Evolutionary conservation across 2,113 vertebrate species (phyloP).

Genomic region (Podarcis raffonei): DNA sequence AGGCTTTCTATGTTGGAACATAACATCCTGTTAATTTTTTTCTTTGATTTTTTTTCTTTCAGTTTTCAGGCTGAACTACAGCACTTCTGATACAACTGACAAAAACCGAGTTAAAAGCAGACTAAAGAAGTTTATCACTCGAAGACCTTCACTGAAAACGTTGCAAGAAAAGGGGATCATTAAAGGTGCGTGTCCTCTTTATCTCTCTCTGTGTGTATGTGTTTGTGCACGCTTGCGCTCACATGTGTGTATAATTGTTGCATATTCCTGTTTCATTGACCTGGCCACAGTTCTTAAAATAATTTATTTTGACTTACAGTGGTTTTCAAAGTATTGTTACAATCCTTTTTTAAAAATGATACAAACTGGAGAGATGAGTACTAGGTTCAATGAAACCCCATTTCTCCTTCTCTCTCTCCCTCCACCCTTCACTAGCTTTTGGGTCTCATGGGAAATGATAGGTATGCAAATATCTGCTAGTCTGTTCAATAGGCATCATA

Average conservation of each 20-base stretch:
- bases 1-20: conserved; percentile 8
- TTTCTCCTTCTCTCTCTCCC: neutral
- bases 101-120: conserved; percentile 86
- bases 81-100: conserved; percentile 85
- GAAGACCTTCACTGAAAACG: conserved; percentile 88
- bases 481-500: neutral
- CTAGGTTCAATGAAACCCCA: neutral
- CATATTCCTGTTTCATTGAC: neutral
- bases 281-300: neutral
- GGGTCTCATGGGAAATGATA: neutral
- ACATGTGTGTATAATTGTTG: neutral
- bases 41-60: conserved; percentile 40
- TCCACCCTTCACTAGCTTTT: too few species aligned
- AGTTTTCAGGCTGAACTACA: conserved; percentile 90
- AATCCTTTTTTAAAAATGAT: neutral
- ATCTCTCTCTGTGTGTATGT: too few species aligned
- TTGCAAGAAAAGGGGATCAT: conserved; percentile 90
- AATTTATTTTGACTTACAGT: neutral
- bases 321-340: neutral
- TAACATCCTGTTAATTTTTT: neutral
- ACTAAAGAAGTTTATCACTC: conserved; percentile 90
- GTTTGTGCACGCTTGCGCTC: too few species aligned
- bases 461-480: neutral
- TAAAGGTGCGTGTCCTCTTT: conserved; percentile 80
- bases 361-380: neutral